A percentile compares a stretch with the other conserved stretches of the same genome.
Conservation (phyloP, 2,113 vertebrate species). For the Ceyx melanurus region DNA sequence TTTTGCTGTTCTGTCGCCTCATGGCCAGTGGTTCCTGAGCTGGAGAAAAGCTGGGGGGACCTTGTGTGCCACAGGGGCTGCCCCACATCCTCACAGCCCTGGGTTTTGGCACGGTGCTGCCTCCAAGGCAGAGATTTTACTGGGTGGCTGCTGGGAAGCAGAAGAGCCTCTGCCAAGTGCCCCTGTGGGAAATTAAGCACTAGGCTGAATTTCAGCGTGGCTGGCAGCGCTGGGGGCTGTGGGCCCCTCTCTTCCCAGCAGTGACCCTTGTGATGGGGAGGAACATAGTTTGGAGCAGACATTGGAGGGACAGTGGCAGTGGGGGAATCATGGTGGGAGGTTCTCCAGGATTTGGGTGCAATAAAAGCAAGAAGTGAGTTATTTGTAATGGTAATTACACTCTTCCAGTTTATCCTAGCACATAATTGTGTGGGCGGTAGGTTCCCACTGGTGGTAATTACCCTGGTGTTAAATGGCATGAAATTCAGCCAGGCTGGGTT, state of each 20-base stretch:
- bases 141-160: not conserved
- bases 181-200: not conserved
- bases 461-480: conserved; percentile 57
- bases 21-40: not conserved
- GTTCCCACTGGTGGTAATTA: conserved; percentile 69
- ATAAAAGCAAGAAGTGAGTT: conserved; percentile 48
- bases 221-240: fast-evolving
- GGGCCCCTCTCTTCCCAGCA: not conserved
- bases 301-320: not conserved
- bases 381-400: conserved; percentile 64
- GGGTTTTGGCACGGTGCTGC: fast-evolving
- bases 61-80: not conserved
- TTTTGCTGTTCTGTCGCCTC: not conserved
- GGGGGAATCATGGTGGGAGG: not conserved
- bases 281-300: not conserved
- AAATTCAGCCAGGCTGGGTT: conserved; percentile 34
- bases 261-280: not conserved
- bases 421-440: conserved; percentile 55
- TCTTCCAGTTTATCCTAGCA: conserved; percentile 65
- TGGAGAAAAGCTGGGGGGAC: not conserved
- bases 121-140: not conserved
- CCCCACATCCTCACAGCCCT: not conserved
- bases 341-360: conserved; percentile 22
- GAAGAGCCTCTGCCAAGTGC: not conserved
- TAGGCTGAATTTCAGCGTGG: not conserved